phyloP scores from a whole-genome alignment of 2,797 vertebrate species.

The Enteromius paludinosus region DNA sequence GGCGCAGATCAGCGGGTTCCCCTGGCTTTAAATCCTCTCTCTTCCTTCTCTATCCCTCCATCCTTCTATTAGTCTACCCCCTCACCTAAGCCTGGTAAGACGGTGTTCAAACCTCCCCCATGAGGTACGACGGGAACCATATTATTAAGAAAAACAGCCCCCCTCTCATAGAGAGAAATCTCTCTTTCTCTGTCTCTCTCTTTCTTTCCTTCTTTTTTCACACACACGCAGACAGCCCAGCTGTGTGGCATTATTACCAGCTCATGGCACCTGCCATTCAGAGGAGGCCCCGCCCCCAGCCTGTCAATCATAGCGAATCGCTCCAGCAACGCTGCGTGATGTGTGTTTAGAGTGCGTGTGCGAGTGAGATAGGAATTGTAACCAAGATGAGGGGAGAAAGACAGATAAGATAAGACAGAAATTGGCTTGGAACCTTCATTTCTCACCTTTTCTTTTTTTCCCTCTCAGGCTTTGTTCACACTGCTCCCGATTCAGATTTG shows the following conservation, averaged over 20 bases:
- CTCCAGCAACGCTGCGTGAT: conserved; percentile 32
- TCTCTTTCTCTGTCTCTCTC: conserved; percentile 54
- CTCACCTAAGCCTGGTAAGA: conserved; percentile 67
- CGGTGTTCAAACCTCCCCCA: conserved; percentile 57
- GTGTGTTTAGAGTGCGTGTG: conserved; percentile 33
- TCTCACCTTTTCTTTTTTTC: not conserved
- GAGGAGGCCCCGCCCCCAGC: conserved; percentile 42
- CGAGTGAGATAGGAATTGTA: conserved; percentile 43
- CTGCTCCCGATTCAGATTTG: not conserved
- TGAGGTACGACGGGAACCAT: conserved; percentile 48
- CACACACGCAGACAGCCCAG: conserved; percentile 68
- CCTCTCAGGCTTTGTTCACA: conserved; percentile 18
- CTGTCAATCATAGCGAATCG: conserved; percentile 51
- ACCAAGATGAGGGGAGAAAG: conserved; percentile 18
- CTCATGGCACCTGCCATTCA: conserved; percentile 81
- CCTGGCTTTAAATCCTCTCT: conserved; percentile 65
- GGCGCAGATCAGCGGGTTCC: conserved; percentile 69
- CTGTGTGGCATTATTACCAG: conserved; percentile 81
- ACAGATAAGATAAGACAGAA: conserved; percentile 40
- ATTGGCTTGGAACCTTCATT: conserved; percentile 28
- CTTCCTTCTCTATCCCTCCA: conserved; percentile 65
- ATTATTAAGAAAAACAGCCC: conserved; percentile 53
- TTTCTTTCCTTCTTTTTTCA: conserved; percentile 31
- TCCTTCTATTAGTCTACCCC: conserved; percentile 69
- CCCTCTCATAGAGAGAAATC: conserved; percentile 53